Evolutionary conservation across 2,113 vertebrate species (phyloP), one percentile per base, ranked within the genome.

Genomic region (Rhizomys pruinosus): DNA sequence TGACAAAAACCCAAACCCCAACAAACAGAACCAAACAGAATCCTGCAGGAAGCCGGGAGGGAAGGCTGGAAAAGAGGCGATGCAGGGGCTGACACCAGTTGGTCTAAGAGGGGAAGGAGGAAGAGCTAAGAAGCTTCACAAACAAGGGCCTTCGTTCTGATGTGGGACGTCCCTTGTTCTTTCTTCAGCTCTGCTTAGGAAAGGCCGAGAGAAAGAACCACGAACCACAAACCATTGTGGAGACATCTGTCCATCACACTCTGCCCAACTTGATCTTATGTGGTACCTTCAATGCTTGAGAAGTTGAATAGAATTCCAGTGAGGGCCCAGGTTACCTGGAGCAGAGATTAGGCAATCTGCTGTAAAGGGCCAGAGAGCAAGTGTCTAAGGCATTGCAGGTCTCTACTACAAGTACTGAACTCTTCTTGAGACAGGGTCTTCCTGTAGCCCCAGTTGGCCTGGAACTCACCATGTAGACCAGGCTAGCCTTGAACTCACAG

Each of bases 151-250:
- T 87, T 93, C 32, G 11, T 84, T 86, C 80, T 64, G 17, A 4
- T 44, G 20, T 37, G n/a, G n/a, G n/a, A n/a, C n/a, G 6, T 77
- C 74, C 29, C 16, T 4, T 3, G 3, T 82, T 85, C 68, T 63
- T 82, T 76, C 77, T 79, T 92, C 72, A 57, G 7, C n/a, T 84
- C 66, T 84, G 55, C 77, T 78, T 55, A 73, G 59, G 57, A 87
- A 92, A 80, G 71, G 71, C 52, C 57, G 55, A 77, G 39, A 79
- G 39, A 55, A 68, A 91, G 64, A 84, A 47, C 12, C 12, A 22
- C 34, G 20, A 79, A n/a, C n/a, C n/a, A n/a, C n/a, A n/a, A n/a
- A n/a, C n/a, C n/a, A n/a, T n/a, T n/a, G n/a, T 55, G 3, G 9
- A 39, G 55, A 57, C 25, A 74, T 66, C 9, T 32, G 34, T n/a